Evolutionary conservation across 35 echinoderm and acorn worm genomes (phyloP).

Genomic region (Apostichopus parvimensis): DNA sequence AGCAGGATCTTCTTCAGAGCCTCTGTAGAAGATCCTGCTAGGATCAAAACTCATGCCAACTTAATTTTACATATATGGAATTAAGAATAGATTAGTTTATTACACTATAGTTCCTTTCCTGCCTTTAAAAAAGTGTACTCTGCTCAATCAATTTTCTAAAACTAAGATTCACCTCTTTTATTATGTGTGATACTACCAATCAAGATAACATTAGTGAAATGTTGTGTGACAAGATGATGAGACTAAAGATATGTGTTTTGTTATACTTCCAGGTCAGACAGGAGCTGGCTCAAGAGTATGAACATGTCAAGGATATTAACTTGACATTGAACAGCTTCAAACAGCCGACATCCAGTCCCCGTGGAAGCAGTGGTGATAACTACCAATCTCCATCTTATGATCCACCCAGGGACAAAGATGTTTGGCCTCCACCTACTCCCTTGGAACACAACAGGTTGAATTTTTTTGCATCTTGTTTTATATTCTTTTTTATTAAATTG

Average conservation of each 20-base stretch:
- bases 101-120: too few relatives aligned
- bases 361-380: slow-evolving; percentile 21
- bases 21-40: too few relatives aligned
- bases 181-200: too few relatives aligned
- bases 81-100: too few relatives aligned
- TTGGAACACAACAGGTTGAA: slow-evolving; percentile 78
- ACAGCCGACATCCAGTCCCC: slow-evolving; percentile 33
- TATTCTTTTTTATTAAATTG: too few relatives aligned
- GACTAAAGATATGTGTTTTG: not conserved
- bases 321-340: slow-evolving; percentile 87
- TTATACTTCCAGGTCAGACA: slow-evolving; percentile 71
- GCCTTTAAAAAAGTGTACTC: too few relatives aligned
- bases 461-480: not conserved
- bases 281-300: slow-evolving; percentile 89
- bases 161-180: too few relatives aligned
- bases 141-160: too few relatives aligned
- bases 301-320: slow-evolving; percentile 94
- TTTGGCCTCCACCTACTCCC: slow-evolving; percentile 98
- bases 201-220: not conserved
- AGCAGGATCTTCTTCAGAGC: too few relatives aligned
- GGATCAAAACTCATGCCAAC: too few relatives aligned
- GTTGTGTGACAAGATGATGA: not conserved
- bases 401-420: slow-evolving; percentile 82
- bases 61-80: too few relatives aligned
- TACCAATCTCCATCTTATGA: slow-evolving; percentile 49